Base-by-base conservation (phyloP, 2,797 vertebrate species). In the Myotis myotis region DNA sequence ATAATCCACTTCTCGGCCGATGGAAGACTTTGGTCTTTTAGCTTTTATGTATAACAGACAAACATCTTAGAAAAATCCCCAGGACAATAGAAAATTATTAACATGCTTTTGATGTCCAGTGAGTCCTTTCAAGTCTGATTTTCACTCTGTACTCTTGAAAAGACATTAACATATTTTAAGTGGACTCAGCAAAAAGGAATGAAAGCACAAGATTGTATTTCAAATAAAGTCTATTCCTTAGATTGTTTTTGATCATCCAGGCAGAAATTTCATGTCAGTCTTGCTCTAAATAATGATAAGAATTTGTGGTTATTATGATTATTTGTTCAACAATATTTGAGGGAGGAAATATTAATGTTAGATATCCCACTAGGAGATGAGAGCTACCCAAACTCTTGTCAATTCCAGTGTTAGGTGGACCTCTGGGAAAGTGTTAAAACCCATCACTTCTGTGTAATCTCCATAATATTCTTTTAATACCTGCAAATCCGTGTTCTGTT, bases 161-260 rank as follows among this genome's bases (percentile, higher is more conserved):
- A 74, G 84, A 66, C 74, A 97, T 89, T 94, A 79, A 94, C 96
- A 96, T 96, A 97, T 91, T 97, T 75, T 81, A 96, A 97, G 86
- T 22, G 95, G 76, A 76, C 76, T 68, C 70, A 91, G 93, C 64
- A 92, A 85, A 81, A 55, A 89, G 47, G 86, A 0, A 22, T 81
- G 57, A 5, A 97, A 74, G 64, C 49, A 96, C 36, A 47, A 51
- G 92, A 75, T 70, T 96, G 55, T 30, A 87, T 66, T 90, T 2
- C 87, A 76, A 91, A 84, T 74, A 64, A 93, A 93, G 66, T 84
- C 86, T 94, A 55, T 44, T 97, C 38, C 49, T 87, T 93, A 96
- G 60, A 22, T 36, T 89, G 41, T 57, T 38, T 85, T 55, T 93
- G 80, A 94, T 97, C 84, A 89, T 15, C 38, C 6, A 96, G 11